Evolutionary conservation across 2,113 vertebrate genomes (phyloP).

Genomic region (Poeciliopsis occidentalis): DNA sequence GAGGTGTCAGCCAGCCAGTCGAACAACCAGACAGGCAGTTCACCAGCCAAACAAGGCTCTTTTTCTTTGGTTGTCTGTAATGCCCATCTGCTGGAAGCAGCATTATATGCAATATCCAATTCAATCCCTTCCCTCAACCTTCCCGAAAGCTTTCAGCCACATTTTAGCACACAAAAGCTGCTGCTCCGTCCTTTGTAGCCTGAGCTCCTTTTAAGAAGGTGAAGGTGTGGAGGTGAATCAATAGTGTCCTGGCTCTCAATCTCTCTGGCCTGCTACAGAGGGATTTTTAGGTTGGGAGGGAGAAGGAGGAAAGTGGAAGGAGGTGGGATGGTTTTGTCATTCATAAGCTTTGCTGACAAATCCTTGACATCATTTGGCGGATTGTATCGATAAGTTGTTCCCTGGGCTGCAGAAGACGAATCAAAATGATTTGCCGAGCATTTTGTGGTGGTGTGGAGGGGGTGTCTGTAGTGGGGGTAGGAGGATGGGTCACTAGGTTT

Average conservation of each 20-base stretch:
- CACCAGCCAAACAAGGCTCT: slow-evolving; percentile 55
- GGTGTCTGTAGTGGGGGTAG: not conserved
- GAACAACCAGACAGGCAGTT: slow-evolving; percentile 45
- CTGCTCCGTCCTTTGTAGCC: slow-evolving; percentile 92
- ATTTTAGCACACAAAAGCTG: slow-evolving; percentile 97
- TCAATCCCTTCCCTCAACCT: slow-evolving; percentile 86
- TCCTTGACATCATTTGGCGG: slow-evolving; percentile 95
- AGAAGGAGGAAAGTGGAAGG: slow-evolving; percentile 35
- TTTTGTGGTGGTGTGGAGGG: slow-evolving; percentile 51
- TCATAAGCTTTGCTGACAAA: slow-evolving; percentile 97
- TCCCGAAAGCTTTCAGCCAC: slow-evolving; percentile 93
- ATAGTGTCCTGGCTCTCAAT: slow-evolving; percentile 98
- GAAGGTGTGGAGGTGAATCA: slow-evolving; percentile 85
- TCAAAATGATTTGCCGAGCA: slow-evolving; percentile 97
- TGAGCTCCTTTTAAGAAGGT: slow-evolving; percentile 94
- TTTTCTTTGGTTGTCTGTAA: slow-evolving; percentile 59
- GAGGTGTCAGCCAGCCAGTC: slow-evolving; percentile 65
- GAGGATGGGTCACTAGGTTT: slow-evolving; percentile 16
- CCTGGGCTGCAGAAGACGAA: slow-evolving; percentile 91
- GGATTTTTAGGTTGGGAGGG: slow-evolving; percentile 70
- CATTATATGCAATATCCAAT: slow-evolving; percentile 92
- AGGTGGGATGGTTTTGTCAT: slow-evolving; percentile 90
- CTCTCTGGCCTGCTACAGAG: slow-evolving; percentile 86
- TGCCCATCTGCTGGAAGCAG: slow-evolving; percentile 76
- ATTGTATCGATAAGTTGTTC: slow-evolving; percentile 97